Base-by-base conservation (phyloP, 2,113 vertebrate genomes). In the Delphinus delphis region DNA sequence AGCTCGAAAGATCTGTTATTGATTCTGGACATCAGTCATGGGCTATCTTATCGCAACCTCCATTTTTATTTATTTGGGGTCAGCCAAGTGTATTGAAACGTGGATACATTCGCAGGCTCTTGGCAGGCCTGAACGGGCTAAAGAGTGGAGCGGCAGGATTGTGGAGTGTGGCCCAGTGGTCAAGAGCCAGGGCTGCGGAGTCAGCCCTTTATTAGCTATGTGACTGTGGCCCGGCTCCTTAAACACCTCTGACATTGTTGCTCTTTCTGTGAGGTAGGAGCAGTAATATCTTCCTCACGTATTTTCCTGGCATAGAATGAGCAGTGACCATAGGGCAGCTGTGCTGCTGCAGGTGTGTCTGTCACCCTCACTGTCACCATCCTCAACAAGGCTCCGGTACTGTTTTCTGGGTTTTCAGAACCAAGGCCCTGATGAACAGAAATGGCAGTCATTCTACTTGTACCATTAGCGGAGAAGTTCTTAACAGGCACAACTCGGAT, bases 361-460 rank as follows among this genome's bases (percentile, higher is more conserved):
- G 28, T 58, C 41, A 36, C 50, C n/a, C 0, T 25, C 5, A 1
- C 9, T 0, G 1, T 55, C 41, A n/a, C 79, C 25, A 0, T n/a
- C 12, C 2, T n/a, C 4, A 5, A 3, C 8, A 18, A 84, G n/a
- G 10, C 81, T 94, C 41, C 73, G 15, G 12, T 41, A 83, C 67
- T 65, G 0, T 38, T 18, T 41, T 84, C 68, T 79, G 18, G 14
- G 20, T 71, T 81, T 94, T 82, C 44, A 86, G 74, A 93, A 65
- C 41, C 62, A 31, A 86, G 38, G 23, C 50, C 68, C 41, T 2
- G 5, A 13, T 47, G 68, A 93, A 33, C 31, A 68, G 47, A 82
- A 47, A 65, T 65, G 15, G 26, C 17, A 11, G 50, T 70, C 68
- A 13, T 28, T 83, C 55, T 80, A 14, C 6, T 25, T 20, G 7